Base-by-base conservation (phyloP, 2,888 invertebrate species). In the Leuctra nigra region DNA sequence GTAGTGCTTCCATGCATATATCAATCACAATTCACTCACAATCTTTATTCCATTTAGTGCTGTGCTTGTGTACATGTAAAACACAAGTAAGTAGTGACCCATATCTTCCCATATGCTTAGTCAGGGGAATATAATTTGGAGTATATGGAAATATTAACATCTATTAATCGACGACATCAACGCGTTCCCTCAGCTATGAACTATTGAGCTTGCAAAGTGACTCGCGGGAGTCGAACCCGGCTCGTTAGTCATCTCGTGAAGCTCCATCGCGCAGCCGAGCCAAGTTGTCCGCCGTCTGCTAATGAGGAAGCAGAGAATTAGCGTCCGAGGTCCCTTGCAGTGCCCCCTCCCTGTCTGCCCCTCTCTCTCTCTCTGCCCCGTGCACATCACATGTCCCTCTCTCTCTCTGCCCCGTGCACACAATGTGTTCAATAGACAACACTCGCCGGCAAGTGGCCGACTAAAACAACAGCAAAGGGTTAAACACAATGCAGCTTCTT, bases 261-360 rank as follows among this genome's bases (percentile, higher is more conserved):
- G n/a, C n/a, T n/a, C n/a, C n/a, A n/a, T n/a, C n/a, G n/a, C n/a
- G n/a, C n/a, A n/a, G n/a, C n/a, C n/a, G n/a, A n/a, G n/a, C n/a
- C n/a, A n/a, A n/a, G n/a, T n/a, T n/a, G n/a, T 50, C 35, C 39
- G 25, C 29, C 29, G 29, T 29, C 29, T 11, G 6, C 6, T 71
- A 71, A 71, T 71, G 70, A 71, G 70, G 70, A 71, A 71, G 69
- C 69, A 67, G 70, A 68, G 67, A 71, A 71, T 70, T 71, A 71
- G 68, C 67, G 63, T 65, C 63, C 63, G 61, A 63, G 64, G 61
- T 63, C 53, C 58, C 54, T n/a, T n/a, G n/a, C n/a, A 16, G 39
- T 41, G 56, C 29, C 57, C 55, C 35, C 47, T 29, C 41, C 50
- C 39, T 39, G 1, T 39, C 57, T 47, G 44, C 23, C 57, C 24